Evolutionary conservation across 2,797 vertebrate species (phyloP).

Genomic region (Ciconia nigra): DNA sequence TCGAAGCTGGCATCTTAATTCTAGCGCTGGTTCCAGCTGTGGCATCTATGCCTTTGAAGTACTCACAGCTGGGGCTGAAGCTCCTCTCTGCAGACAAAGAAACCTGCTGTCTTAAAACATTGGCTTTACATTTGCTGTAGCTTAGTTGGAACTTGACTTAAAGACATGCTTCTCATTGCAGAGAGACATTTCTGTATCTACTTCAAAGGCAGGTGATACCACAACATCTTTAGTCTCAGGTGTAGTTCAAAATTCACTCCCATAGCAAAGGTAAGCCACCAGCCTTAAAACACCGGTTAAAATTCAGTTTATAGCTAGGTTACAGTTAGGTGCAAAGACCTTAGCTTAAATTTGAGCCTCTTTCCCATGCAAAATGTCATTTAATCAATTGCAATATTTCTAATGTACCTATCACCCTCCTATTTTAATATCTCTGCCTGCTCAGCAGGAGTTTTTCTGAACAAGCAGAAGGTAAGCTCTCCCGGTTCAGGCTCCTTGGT

Average conservation of each 20-base stretch:
- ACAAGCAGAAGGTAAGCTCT: conserved; percentile 12
- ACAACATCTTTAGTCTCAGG: not conserved
- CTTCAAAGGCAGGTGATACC: conserved; percentile 3
- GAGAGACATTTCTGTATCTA: not conserved
- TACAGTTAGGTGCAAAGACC: not conserved
- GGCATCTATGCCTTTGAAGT: conserved; percentile 34
- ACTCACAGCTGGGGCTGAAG: conserved; percentile 25
- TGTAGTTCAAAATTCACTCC: not conserved
- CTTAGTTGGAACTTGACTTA: conserved; percentile 18
- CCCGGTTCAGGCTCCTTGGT: not conserved
- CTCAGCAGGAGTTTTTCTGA: not conserved
- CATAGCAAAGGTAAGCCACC: conserved; percentile 9
- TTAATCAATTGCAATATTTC: conserved; percentile 4
- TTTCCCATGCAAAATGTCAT: not conserved
- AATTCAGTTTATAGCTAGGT: not conserved
- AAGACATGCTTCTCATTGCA: not conserved
- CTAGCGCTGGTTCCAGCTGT: not conserved
- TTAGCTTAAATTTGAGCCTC: not conserved
- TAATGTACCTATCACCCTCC: not conserved
- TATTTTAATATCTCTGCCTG: not conserved
- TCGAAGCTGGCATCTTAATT: not conserved
- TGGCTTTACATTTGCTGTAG: conserved; percentile 5
- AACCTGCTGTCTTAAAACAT: not conserved
- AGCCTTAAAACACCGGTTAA: not conserved
- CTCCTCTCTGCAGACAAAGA: not conserved